Evolutionary conservation across 2,113 vertebrate species (phyloP).

Genomic region (Salvelinus sp.): DNA sequence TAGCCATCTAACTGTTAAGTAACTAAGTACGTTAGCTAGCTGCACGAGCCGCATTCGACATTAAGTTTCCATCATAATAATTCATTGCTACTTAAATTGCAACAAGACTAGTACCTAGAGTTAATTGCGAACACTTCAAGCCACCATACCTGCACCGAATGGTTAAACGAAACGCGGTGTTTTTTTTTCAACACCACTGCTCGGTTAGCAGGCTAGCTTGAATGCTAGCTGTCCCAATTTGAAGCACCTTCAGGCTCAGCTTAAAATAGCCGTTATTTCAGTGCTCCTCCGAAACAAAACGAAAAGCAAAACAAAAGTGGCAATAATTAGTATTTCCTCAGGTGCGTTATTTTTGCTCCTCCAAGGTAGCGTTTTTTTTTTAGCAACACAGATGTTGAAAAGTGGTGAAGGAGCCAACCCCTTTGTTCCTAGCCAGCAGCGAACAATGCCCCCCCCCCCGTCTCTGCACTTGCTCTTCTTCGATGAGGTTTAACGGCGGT

Average conservation of each 20-base stretch:
- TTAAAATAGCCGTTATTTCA: not conserved
- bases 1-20: too few relatives aligned
- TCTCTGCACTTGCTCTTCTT: slow-evolving; percentile 20
- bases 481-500: too few relatives aligned
- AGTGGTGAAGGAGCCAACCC: slow-evolving; percentile 19
- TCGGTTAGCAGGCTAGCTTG: not conserved
- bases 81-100: too few relatives aligned
- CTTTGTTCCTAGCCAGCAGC: slow-evolving; percentile 58
- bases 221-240: not conserved
- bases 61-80: too few relatives aligned
- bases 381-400: not conserved
- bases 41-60: too few relatives aligned
- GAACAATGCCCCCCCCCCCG: slow-evolving; percentile 46
- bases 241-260: not conserved
- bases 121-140: too few relatives aligned
- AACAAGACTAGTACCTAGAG: too few relatives aligned
- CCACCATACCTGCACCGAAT: not conserved
- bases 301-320: not conserved
- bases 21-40: too few relatives aligned
- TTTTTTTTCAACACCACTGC: not conserved
- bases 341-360: not conserved
- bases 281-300: not conserved
- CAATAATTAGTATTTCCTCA: not conserved
- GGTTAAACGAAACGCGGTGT: not conserved
- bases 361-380: not conserved